Evolutionary conservation across 2,888 invertebrate genomes (phyloP).

Genomic region (Euclidia mi): DNA sequence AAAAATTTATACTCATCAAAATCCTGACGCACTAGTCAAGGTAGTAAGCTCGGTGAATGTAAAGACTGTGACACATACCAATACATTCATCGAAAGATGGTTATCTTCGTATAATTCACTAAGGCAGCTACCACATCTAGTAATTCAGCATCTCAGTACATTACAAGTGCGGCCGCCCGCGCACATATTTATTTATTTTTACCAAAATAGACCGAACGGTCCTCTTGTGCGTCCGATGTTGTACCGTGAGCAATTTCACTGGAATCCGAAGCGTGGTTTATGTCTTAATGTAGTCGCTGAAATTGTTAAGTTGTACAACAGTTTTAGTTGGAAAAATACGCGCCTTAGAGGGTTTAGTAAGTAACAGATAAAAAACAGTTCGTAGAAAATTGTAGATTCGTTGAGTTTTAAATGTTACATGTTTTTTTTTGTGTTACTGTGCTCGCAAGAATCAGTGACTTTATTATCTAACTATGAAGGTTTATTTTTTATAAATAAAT

Average conservation of each 20-base stretch:
- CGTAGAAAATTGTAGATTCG: slow-evolving; percentile 18
- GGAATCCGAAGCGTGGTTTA: slow-evolving; percentile 84
- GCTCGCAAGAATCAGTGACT: too few species aligned
- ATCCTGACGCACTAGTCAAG: too few species aligned
- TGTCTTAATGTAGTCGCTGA: slow-evolving; percentile 81
- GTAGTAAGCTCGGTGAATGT: too few species aligned
- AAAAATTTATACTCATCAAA: too few species aligned
- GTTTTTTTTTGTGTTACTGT: background rate
- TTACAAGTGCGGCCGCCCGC: slow-evolving; percentile 73
- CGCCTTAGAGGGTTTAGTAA: slow-evolving; percentile 40
- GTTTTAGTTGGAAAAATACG: slow-evolving; percentile 47
- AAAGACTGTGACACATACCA: too few species aligned
- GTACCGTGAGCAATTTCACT: slow-evolving; percentile 79
- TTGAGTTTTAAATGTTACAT: slow-evolving; percentile 1
- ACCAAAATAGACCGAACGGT: slow-evolving; percentile 88
- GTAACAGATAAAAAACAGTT: slow-evolving; percentile 37
- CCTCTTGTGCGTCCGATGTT: slow-evolving; percentile 83
- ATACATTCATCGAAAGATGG: too few species aligned
- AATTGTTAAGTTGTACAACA: slow-evolving; percentile 56
- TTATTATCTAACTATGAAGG: too few species aligned
- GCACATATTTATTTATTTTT: slow-evolving; percentile 88
- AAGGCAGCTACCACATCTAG: slow-evolving; percentile 53
- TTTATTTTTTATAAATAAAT: too few species aligned
- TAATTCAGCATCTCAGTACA: slow-evolving; percentile 32
- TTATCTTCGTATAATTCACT: too few species aligned